Evolutionary conservation across 92 coral and sea anemone genomes (phyloP).

Genomic region (Nematostella vectensis): DNA sequence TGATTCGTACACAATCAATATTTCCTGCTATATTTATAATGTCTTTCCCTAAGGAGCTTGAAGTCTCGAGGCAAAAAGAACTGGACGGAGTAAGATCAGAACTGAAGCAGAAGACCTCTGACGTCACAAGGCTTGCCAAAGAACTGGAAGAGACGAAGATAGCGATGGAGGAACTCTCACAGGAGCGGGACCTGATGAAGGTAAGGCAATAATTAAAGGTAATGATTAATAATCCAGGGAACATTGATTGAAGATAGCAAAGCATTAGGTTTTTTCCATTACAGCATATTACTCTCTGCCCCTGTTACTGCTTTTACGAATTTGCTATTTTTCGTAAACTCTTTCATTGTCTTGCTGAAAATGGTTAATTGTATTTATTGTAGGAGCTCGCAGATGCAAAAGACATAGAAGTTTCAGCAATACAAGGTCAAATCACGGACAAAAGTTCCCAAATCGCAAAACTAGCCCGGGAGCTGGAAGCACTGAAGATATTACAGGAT

Average conservation of each 20-base stretch:
- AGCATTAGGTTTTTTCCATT: too few relatives aligned
- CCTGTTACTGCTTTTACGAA: too few relatives aligned
- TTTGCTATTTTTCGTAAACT: too few relatives aligned
- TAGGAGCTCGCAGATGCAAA: background rate
- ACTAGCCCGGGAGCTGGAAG: background rate
- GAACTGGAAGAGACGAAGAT: conserved; percentile 42
- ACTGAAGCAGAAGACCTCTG: conserved; percentile 23
- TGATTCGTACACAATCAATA: too few relatives aligned
- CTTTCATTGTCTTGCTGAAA: too few relatives aligned
- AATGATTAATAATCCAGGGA: background rate
- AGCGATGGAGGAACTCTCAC: conserved; percentile 38
- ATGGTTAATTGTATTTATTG: too few relatives aligned
- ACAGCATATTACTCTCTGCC: too few relatives aligned
- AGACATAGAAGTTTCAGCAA: background rate
- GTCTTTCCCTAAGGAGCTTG: background rate
- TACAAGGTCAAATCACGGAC: background rate
- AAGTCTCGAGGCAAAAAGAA: background rate
- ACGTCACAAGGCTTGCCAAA: conserved; percentile 41
- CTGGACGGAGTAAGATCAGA: background rate
- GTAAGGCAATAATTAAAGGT: conserved; percentile 24
- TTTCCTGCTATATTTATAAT: too few relatives aligned
- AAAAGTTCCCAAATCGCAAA: background rate
- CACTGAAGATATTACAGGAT: background rate
- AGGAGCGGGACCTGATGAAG: conserved; percentile 40
- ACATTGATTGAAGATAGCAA: too few relatives aligned